Percentiles rank a stretch among this genome's conserved stretches.
These are phyloP conservation scores for Drosophila nigromelanica DNA, from an alignment of 1,140 invertebrate genomes.

Conservation along the genomic window DNA sequence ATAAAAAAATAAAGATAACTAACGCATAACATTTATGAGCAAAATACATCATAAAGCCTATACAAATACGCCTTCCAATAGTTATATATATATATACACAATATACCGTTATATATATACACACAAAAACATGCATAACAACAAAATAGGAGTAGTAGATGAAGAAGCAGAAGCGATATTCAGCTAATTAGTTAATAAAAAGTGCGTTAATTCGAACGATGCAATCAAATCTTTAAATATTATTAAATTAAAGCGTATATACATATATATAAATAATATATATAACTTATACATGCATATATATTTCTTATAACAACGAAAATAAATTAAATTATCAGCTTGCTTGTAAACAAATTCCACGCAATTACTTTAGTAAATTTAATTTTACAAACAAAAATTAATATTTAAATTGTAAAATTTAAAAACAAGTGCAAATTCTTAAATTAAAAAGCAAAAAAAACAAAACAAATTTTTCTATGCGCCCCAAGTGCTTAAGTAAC, in stretches of 20 bases:
- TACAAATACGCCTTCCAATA: slow-evolving; percentile 77
- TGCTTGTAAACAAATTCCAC: slow-evolving; percentile 51
- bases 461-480: slow-evolving; percentile 59
- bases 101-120: slow-evolving; percentile 55
- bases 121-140: slow-evolving; percentile 38
- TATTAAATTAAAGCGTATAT: slow-evolving; percentile 37
- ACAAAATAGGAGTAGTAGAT: slow-evolving; percentile 1
- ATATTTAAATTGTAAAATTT: slow-evolving; percentile 25
- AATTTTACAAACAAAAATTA: slow-evolving; percentile 51
- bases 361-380: slow-evolving; percentile 78
- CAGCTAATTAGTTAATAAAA: slow-evolving; percentile 32
- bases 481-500: slow-evolving; percentile 73
- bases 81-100: slow-evolving; percentile 67
- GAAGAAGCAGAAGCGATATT: slow-evolving; percentile 8
- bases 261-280: slow-evolving; percentile 36
- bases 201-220: slow-evolving; percentile 72
- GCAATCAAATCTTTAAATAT: slow-evolving; percentile 68
- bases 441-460: slow-evolving; percentile 34
- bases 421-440: slow-evolving; percentile 67
- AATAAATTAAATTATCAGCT: slow-evolving; percentile 50
- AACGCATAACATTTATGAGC: slow-evolving; percentile 56
- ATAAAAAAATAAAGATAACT: slow-evolving; percentile 3
- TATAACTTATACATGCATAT: slow-evolving; percentile 36
- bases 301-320: slow-evolving; percentile 65
- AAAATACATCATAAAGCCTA: slow-evolving; percentile 60